A percentile compares a stretch with the other conserved stretches of the same genome.
phyloP scores from a whole-genome alignment of 2,888 invertebrate species.

The Papilio protenor region DNA sequence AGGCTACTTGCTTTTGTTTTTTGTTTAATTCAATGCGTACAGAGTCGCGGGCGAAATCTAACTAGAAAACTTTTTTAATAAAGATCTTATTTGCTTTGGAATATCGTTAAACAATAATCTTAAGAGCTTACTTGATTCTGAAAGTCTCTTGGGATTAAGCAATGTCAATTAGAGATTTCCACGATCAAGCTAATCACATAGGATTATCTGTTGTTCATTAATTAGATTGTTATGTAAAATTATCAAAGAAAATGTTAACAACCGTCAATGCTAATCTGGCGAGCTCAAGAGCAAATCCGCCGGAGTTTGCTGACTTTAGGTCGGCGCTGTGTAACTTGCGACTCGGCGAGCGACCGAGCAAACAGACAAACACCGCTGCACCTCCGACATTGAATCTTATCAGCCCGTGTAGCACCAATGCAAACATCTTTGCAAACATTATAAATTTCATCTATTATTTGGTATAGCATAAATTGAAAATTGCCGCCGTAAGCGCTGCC shows the following conservation, averaged over 20 bases:
- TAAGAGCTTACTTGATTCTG: too few relatives aligned
- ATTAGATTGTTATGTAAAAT: constrained; percentile 48
- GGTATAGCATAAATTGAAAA: too few relatives aligned
- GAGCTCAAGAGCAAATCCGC: constrained; percentile 58
- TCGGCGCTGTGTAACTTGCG: constrained; percentile 56
- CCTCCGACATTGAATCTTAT: constrained; percentile 54
- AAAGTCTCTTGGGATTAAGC: too few relatives aligned
- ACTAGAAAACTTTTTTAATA: background rate
- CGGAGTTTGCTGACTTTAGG: constrained; percentile 69
- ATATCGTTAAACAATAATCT: too few relatives aligned
- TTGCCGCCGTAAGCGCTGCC: too few relatives aligned
- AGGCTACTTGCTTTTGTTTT: too few relatives aligned
- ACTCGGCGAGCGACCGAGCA: constrained; percentile 59
- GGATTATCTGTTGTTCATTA: background rate
- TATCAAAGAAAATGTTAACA: constrained; percentile 56
- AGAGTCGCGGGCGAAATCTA: too few relatives aligned
- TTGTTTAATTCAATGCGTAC: too few relatives aligned
- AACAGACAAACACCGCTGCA: constrained; percentile 63
- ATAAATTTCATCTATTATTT: constrained; percentile 32
- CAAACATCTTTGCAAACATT: constrained; percentile 53
- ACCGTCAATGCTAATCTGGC: constrained; percentile 70
- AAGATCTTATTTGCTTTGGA: too few relatives aligned
- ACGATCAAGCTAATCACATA: background rate
- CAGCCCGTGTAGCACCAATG: constrained; percentile 33
- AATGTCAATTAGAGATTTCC: too few relatives aligned